Conservation (phyloP, 2,888 invertebrate genomes). For the Cantharis rufa region DNA sequence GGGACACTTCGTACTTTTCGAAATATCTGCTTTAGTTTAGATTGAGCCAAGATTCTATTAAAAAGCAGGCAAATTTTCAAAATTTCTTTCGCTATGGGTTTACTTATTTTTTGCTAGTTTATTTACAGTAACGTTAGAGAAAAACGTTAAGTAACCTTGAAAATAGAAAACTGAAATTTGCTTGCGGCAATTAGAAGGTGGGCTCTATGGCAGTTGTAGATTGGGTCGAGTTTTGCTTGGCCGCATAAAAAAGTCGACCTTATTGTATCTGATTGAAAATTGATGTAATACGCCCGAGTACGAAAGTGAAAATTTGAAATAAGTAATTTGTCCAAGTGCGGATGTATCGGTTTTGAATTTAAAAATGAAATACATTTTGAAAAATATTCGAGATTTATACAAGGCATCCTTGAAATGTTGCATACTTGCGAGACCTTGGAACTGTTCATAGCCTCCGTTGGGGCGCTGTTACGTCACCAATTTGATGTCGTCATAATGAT, state of each 20-base stretch:
- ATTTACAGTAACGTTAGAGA: neutral
- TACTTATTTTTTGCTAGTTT: neutral
- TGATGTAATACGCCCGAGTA: neutral
- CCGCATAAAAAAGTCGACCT: slow-evolving; percentile 10
- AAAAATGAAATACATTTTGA: neutral
- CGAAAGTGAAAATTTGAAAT: neutral
- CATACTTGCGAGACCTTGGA: slow-evolving; percentile 54
- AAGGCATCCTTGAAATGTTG: slow-evolving; percentile 35
- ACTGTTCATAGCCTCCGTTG: slow-evolving; percentile 52
- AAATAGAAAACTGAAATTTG: neutral
- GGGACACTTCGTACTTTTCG: neutral
- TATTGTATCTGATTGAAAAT: slow-evolving; percentile 6
- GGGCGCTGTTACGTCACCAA: slow-evolving; percentile 54
- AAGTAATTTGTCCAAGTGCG: neutral
- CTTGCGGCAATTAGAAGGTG: neutral
- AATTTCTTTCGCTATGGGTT: neutral
- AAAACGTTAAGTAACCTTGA: neutral
- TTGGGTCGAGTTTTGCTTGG: slow-evolving; percentile 8
- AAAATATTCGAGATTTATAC: slow-evolving; percentile 10
- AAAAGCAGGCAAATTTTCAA: neutral
- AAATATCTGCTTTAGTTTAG: neutral
- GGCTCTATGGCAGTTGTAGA: neutral
- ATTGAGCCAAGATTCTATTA: neutral
- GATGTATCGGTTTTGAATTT: neutral
- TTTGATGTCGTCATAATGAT: slow-evolving; percentile 54